These are phyloP conservation scores for Xestoiulus laeticollis DNA, from an alignment of 2,888 invertebrate species.

Conservation along the genomic window DNA sequence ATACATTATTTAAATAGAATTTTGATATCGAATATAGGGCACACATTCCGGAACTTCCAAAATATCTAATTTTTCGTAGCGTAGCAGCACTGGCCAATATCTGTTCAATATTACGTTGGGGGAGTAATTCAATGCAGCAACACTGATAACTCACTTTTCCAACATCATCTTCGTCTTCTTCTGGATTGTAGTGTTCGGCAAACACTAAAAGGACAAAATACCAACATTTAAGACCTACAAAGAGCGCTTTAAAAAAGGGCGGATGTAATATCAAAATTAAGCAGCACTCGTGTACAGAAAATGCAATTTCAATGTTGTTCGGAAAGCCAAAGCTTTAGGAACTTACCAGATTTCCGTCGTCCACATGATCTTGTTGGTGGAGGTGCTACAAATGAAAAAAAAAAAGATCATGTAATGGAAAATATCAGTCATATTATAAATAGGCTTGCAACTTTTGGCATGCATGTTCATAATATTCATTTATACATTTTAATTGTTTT, in stretches of 20 bases:
- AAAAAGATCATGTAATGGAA: no score
- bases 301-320: not conserved
- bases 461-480: no score
- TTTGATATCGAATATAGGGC: no score
- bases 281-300: not conserved
- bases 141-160: conserved; percentile 46
- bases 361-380: conserved; percentile 53
- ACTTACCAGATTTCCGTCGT: conserved; percentile 53
- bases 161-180: conserved; percentile 53
- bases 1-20: no score
- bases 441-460: not conserved
- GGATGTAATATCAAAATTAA: no score
- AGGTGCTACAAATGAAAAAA: conserved; percentile 48
- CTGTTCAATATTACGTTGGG: not conserved
- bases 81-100: not conserved
- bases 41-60: no score
- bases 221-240: not conserved
- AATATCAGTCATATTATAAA: not conserved
- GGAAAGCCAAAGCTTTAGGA: not conserved
- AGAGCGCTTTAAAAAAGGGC: not conserved
- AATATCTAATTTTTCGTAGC: not conserved
- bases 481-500: no score
- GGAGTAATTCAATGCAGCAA: not conserved
- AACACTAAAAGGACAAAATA: conserved; percentile 46
- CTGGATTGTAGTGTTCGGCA: conserved; percentile 54